Base-by-base conservation (phyloP, 92 coral and sea anemone genomes). In the Isaurus tuberculatus region DNA sequence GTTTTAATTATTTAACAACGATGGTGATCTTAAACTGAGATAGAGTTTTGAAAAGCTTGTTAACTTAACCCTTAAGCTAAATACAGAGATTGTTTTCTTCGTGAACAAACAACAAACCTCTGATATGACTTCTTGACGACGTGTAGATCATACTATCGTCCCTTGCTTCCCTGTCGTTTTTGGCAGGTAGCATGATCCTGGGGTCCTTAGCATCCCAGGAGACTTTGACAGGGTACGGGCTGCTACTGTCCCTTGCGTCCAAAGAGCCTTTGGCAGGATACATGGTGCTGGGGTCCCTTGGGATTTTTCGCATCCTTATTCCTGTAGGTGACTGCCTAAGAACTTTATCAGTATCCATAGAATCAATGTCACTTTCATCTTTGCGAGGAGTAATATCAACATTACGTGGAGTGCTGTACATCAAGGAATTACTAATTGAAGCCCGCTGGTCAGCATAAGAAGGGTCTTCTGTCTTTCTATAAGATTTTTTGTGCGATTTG, bases 241-340 rank as follows among this genome's bases (percentile, higher is more conserved):
- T 20, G 53, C 82, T 77, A n/a, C 25, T 70, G 6, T 77, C 26
- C 20, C 82, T 37, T 32, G 51, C 33, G 17, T 42, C 51, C 55
- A 51, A 22, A 11, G 82, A 63, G 22, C 82, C 65, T 8, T 60
- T 77, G 70, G 70, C 30, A 20, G 98, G 98, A 51, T 93, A 89
- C 95, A 93, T 93, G 3, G 91, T 89, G 44, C 87, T 84, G n/a
- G 94, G 95, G 36, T 91, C 98, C 58, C 98, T 88, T 37, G 88
- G 90, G 65, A 89, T 88, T 66, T 92, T 97, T 51, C 85, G 92
- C 98, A 97, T 97, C 79, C 86, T 88, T 63, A 97, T 92, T 14
- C 99, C 99, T 33, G 99, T 97, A 2, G 99, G 99, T 30, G 98
- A 94, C 83, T 92, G 90, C 25, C 97, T 88, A 94, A 97, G 90